Base-by-base conservation (phyloP, 2,888 invertebrate genomes). In the Dryadula phaetusa region DNA sequence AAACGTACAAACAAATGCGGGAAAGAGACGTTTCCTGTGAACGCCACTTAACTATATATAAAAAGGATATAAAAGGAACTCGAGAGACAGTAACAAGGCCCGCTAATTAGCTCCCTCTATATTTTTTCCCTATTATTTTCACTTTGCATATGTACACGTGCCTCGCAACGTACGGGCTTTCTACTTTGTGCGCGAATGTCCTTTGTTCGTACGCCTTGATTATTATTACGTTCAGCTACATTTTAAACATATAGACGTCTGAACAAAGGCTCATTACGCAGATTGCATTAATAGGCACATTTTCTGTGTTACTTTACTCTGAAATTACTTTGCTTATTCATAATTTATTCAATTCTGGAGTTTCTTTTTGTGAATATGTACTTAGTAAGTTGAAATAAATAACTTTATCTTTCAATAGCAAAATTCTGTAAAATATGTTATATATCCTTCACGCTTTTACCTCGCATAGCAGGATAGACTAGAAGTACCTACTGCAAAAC, bases 41-140 rank as follows among this genome's bases (percentile, higher is more conserved):
- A 67, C 67, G 61, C 62, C 70, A 68, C 70, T 71, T 69, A 71
- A 69, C 65, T 70, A 71, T 67, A 65, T 70, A 65, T 72, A 70
- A 64, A 72, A 66, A 69, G 68, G 66, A 71, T 75, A 74, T 71
- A 71, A 74, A 74, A 71, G 65, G 63, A 65, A 52, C 71, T 74
- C 62, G 62, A 70, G 69, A 72, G 72, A 74, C 71, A 74, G 71
- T 72, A 72, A 75, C 72, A 74, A 74, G 70, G 70, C 70, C 56
- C 71, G 62, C 72, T 75, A 75, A 75, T 75, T 73, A 75, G 74
- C 73, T 69, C 66, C 70, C 71, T 73, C 72, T 71, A 72, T 72
- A 73, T 70, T 72, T 74, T 58, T 71, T 66, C 68, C 66, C 67
- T 64, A 68, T 72, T 72, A 72, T 70, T 72, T 70, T 65, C 63